phyloP scores from a whole-genome alignment of 2,888 invertebrate species.

The Aphidius colemani region DNA sequence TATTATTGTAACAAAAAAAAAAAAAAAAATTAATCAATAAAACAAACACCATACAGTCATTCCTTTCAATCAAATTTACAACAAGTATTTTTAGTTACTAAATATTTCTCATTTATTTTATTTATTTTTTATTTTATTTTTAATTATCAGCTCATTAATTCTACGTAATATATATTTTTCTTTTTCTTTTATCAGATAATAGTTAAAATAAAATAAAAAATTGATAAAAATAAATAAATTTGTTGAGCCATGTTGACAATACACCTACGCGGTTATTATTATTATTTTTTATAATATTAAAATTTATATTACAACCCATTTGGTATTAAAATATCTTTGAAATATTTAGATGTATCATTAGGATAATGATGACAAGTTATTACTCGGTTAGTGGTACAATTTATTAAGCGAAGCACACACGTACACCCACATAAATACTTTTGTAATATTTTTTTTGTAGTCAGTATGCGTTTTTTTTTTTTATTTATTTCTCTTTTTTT shows the following conservation, averaged over 20 bases:
- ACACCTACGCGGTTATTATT: too few species aligned
- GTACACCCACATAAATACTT: constrained; percentile 37
- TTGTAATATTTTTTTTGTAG: background rate
- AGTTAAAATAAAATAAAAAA: constrained; percentile 20
- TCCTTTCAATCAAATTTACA: too few species aligned
- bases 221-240: constrained; percentile 13
- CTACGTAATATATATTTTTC: too few species aligned
- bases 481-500: constrained; percentile 30
- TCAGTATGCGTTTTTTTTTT: constrained; percentile 39
- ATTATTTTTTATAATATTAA: background rate
- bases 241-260: too few species aligned
- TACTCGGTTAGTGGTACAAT: constrained; percentile 40
- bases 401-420: constrained; percentile 53
- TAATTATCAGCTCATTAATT: constrained; percentile 1
- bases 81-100: too few species aligned
- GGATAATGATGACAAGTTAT: constrained; percentile 36
- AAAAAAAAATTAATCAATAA: too few species aligned
- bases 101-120: too few species aligned
- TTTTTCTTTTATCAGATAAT: constrained; percentile 31
- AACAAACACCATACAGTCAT: too few species aligned
- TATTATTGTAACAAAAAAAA: background rate
- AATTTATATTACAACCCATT: constrained; percentile 25
- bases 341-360: constrained; percentile 33
- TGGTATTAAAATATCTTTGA: constrained; percentile 28
- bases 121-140: background rate